A percentile compares a stretch with the other conserved stretches of the same genome.
These are phyloP conservation scores for Pseudochirops corinnae DNA, from an alignment of 2,797 vertebrate genomes.

Conservation along the genomic window DNA sequence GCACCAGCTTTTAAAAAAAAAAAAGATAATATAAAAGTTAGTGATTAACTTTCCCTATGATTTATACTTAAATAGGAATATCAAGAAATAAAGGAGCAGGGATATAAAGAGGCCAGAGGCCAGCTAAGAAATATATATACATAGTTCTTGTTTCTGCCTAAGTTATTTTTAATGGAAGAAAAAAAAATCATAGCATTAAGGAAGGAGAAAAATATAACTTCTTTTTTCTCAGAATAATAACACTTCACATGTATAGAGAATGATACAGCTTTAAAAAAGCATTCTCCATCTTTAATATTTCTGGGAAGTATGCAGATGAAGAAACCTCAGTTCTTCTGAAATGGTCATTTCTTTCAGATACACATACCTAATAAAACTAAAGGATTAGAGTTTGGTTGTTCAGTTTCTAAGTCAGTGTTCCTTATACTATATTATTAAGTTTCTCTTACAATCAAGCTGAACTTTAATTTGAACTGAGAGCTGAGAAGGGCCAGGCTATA, in stretches of 20 bases:
- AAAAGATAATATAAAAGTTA: not conserved
- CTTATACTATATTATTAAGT: not conserved
- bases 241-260: not conserved
- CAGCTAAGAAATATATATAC: not conserved
- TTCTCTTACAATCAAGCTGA: not conserved
- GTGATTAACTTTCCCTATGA: not conserved
- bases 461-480: not conserved
- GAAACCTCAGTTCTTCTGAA: not conserved
- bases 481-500: not conserved
- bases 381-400: not conserved
- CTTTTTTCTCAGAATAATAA: not conserved
- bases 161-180: not conserved
- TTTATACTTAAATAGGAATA: not conserved
- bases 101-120: not conserved
- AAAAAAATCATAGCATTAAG: not conserved
- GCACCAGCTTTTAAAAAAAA: not conserved
- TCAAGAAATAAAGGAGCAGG: not conserved
- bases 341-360: not conserved
- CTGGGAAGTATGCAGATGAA: not conserved
- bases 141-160: not conserved
- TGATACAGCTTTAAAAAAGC: not conserved
- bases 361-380: not conserved
- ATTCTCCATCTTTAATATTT: not conserved
- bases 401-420: not conserved
- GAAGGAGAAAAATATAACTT: not conserved